These are phyloP conservation scores for Muntiacus reevesi DNA, from an alignment of 2,113 vertebrate species.

Conservation along the genomic window DNA sequence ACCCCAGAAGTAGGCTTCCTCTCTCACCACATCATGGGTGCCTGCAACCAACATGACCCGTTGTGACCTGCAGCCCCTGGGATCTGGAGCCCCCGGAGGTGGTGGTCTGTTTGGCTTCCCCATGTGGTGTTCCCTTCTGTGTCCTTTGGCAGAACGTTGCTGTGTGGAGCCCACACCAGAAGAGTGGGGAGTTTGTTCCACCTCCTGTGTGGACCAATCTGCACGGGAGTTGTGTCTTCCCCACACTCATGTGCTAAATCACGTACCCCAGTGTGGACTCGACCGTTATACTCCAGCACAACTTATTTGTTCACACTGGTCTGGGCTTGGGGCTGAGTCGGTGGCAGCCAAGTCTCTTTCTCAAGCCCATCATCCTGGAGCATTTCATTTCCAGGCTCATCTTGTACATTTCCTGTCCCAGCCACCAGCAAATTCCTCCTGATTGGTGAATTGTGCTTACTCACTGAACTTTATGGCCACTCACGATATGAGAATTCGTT, in stretches of 20 bases:
- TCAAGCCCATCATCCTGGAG: accelerated
- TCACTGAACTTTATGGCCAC: background rate
- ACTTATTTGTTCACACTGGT: background rate
- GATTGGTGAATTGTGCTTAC: background rate
- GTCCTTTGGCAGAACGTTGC: background rate
- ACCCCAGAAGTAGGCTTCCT: background rate
- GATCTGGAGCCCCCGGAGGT: background rate
- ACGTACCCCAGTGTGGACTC: background rate
- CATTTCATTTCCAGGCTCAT: background rate
- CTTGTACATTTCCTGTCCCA: background rate
- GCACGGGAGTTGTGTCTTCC: background rate
- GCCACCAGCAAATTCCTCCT: background rate
- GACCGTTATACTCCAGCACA: accelerated
- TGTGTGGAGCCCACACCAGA: background rate
- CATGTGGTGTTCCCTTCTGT: background rate
- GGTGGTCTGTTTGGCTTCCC: background rate
- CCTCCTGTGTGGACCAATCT: background rate
- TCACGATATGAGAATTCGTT: background rate
- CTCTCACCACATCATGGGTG: background rate
- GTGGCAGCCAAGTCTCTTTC: no score
- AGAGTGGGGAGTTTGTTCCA: background rate
- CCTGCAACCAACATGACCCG: accelerated
- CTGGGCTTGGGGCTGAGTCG: no score
- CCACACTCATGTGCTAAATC: background rate
- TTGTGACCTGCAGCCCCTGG: background rate